phyloP scores from a whole-genome alignment of 2,888 invertebrate species.

The Dioctria rufipes region DNA sequence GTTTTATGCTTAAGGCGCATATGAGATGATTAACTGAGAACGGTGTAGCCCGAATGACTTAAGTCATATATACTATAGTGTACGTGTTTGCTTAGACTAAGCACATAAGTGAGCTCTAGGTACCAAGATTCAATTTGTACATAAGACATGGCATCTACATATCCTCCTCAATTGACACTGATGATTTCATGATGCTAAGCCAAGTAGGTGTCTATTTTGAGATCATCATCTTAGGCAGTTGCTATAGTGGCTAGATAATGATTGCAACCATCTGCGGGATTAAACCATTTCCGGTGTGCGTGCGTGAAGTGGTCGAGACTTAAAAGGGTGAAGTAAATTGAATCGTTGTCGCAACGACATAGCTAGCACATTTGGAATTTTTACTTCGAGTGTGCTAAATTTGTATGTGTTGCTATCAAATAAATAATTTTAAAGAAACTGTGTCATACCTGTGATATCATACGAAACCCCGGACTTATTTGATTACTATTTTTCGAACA shows the following conservation, averaged over 20 bases:
- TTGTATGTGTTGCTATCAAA: background rate
- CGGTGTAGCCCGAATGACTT: background rate
- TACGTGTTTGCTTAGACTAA: background rate
- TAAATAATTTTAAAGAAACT: background rate
- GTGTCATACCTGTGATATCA: background rate
- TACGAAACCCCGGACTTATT: too few species aligned
- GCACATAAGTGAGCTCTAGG: conserved; percentile 17
- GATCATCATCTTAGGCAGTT: conserved; percentile 30
- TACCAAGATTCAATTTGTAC: conserved; percentile 23
- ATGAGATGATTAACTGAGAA: too few species aligned
- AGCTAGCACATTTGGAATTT: background rate
- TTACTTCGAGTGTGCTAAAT: conserved; percentile 9
- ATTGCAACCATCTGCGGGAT: conserved; percentile 39
- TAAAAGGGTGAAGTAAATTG: conserved; percentile 43
- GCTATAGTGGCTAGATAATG: conserved; percentile 31
- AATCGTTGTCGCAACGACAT: background rate
- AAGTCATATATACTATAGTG: too few species aligned
- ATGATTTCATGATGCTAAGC: conserved; percentile 33
- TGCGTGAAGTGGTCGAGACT: conserved; percentile 20
- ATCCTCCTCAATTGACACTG: conserved; percentile 38
- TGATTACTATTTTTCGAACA: too few species aligned
- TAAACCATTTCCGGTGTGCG: conserved; percentile 38
- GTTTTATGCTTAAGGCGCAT: background rate
- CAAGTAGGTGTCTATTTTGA: conserved; percentile 47
- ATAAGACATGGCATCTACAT: background rate